Evolutionary conservation across 1,140 invertebrate species (phyloP).

Genomic region (Anadara kagoshimensis): DNA sequence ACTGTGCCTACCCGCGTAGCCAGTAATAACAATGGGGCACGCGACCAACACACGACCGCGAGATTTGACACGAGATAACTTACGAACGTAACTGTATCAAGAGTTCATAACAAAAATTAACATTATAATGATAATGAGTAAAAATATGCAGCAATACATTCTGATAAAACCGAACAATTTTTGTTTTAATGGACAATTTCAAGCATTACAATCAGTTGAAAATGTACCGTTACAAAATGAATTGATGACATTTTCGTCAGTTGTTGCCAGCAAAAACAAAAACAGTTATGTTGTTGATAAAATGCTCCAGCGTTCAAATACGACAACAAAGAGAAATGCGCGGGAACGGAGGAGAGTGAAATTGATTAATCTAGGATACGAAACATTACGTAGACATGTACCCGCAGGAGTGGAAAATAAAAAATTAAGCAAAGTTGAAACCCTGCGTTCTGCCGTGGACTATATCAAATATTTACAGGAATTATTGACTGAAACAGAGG

Average conservation of each 20-base stretch:
- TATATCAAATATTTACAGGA: slow-evolving; percentile 90
- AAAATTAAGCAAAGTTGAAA: slow-evolving; percentile 86
- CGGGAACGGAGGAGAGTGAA: slow-evolving; percentile 93
- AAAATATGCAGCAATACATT: slow-evolving; percentile 38
- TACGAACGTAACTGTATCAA: too few species aligned
- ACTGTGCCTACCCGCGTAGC: slow-evolving; percentile 4
- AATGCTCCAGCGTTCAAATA: too few species aligned
- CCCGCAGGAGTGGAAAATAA: slow-evolving; percentile 74
- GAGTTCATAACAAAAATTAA: too few species aligned
- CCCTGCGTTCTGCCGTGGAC: slow-evolving; percentile 90
- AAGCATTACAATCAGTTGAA: slow-evolving; percentile 35
- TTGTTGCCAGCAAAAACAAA: slow-evolving; percentile 10
- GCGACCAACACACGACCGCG: slow-evolving; percentile 44
- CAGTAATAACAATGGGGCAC: slow-evolving; percentile 26
- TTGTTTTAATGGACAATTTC: slow-evolving; percentile 20
- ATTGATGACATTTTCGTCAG: slow-evolving; percentile 5
- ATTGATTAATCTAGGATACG: slow-evolving; percentile 85
- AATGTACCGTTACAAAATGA: slow-evolving; percentile 20
- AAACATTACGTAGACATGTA: slow-evolving; percentile 54
- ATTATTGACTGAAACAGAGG: slow-evolving; percentile 76
- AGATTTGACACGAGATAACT: slow-evolving; percentile 4
- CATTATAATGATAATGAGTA: slow-evolving; percentile 12
- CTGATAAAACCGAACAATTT: slow-evolving; percentile 32
- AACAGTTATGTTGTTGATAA: background rate
- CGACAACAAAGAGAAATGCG: slow-evolving; percentile 83